These are phyloP conservation scores for Drosophila demipolita DNA, from an alignment of 2,888 invertebrate genomes.

Conservation along the genomic window DNA sequence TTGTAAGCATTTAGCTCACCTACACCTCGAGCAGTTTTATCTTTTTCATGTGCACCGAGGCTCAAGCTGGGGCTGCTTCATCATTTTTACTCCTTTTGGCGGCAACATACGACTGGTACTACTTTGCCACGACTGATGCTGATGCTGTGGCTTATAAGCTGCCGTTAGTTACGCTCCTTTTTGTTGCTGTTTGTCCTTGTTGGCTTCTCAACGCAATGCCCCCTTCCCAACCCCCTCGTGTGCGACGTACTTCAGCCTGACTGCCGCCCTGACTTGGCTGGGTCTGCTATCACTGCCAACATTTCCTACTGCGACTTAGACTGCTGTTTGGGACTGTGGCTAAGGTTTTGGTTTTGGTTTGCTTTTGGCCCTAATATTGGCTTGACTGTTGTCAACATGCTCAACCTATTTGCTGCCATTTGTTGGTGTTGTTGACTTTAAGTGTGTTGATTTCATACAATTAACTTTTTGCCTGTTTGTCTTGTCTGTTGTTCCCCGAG, in stretches of 20 bases:
- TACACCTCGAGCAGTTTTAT: slow-evolving; percentile 64
- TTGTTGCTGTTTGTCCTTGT: slow-evolving; percentile 53
- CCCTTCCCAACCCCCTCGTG: neutral
- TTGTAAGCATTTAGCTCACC: slow-evolving; percentile 58
- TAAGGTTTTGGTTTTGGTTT: slow-evolving; percentile 39
- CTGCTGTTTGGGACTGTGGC: neutral
- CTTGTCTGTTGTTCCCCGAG: slow-evolving; percentile 55
- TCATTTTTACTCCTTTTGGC: slow-evolving; percentile 70
- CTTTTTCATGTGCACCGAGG: slow-evolving; percentile 71
- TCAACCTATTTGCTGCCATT: slow-evolving; percentile 47
- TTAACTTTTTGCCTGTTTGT: slow-evolving; percentile 79
- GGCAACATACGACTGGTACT: slow-evolving; percentile 18
- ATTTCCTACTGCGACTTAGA: slow-evolving; percentile 15
- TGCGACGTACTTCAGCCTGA: slow-evolving; percentile 36
- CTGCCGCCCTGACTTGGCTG: slow-evolving; percentile 27
- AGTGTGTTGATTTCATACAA: slow-evolving; percentile 81
- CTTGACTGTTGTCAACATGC: slow-evolving; percentile 58
- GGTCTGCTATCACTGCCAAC: slow-evolving; percentile 43
- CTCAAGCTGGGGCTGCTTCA: slow-evolving; percentile 56
- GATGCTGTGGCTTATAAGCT: slow-evolving; percentile 65
- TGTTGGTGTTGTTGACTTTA: slow-evolving; percentile 73
- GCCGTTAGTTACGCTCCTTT: slow-evolving; percentile 41
- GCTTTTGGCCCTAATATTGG: slow-evolving; percentile 52
- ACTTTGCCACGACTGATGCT: slow-evolving; percentile 45
- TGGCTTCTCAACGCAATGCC: slow-evolving; percentile 60